A percentile compares a stretch with the other conserved stretches of the same genome.
Evolutionary conservation across 2,888 invertebrate genomes (phyloP).

Genomic region (Oscheius sp.): DNA sequence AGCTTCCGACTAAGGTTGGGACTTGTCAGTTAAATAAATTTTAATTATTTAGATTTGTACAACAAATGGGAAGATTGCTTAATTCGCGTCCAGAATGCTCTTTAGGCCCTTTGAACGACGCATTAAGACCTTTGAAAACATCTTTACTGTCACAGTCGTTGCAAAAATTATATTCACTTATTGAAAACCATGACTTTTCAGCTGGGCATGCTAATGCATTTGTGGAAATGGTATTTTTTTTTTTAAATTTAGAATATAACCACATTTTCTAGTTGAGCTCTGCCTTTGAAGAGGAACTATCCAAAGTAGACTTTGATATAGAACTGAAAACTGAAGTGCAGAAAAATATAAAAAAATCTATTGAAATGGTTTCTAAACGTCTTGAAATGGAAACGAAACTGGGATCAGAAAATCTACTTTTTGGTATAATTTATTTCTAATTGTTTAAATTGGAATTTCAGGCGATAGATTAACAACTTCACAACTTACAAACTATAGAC

Average conservation of each 20-base stretch:
- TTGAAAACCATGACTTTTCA: constrained; percentile 78
- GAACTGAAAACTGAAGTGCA: constrained; percentile 61
- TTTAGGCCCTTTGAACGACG: constrained; percentile 56
- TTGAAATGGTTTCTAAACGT: constrained; percentile 55
- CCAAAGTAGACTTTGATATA: constrained; percentile 66
- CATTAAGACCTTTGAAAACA: constrained; percentile 66
- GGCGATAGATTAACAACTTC: constrained; percentile 49
- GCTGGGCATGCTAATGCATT: constrained; percentile 53
- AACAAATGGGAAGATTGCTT: constrained; percentile 55
- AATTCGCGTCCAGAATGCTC: constrained; percentile 45
- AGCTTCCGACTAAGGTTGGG: constrained; percentile 16
- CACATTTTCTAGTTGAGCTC: constrained; percentile 58
- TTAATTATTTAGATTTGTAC: constrained; percentile 46
- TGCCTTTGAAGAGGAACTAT: constrained; percentile 64
- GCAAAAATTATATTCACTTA: constrained; percentile 85
- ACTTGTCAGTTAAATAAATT: neutral
- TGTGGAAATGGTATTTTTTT: constrained; percentile 46
- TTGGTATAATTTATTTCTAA: constrained; percentile 34
- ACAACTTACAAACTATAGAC: constrained; percentile 57
- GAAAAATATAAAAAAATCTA: constrained; percentile 51
- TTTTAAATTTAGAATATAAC: neutral
- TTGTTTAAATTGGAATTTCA: neutral
- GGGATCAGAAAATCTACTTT: constrained; percentile 45
- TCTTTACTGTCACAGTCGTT: constrained; percentile 78
- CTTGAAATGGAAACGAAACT: constrained; percentile 55